A percentile compares a stretch with the other conserved stretches of the same genome.
Evolutionary conservation across 2,113 vertebrate genomes (phyloP).

Genomic region (Formicarius rufipectus): DNA sequence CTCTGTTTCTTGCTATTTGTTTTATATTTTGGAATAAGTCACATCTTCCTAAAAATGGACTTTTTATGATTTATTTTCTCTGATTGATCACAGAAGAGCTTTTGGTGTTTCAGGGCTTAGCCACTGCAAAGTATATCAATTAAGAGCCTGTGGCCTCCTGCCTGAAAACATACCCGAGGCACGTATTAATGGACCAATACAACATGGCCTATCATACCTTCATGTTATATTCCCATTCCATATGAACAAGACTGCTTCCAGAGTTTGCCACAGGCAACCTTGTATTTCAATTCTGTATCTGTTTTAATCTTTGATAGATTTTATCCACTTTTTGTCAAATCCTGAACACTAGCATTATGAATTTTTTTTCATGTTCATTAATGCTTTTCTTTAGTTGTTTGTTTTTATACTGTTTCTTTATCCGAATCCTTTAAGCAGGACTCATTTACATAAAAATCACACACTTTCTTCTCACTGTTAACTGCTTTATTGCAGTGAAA

Average conservation of each 20-base stretch:
- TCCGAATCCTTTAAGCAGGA: background rate
- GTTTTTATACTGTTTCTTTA: background rate
- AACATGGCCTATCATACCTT: slow-evolving; percentile 41
- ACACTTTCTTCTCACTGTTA: background rate
- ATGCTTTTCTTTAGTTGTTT: background rate
- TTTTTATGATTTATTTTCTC: background rate
- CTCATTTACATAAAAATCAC: background rate
- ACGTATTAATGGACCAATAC: slow-evolving; percentile 57
- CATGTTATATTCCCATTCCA: slow-evolving; percentile 39
- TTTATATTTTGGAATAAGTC: background rate
- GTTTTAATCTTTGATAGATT: slow-evolving; percentile 54
- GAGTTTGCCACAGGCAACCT: slow-evolving; percentile 50
- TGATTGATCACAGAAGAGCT: slow-evolving; percentile 31
- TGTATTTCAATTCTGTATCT: slow-evolving; percentile 45
- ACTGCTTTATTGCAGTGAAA: background rate
- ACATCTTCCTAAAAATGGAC: background rate
- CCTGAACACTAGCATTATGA: background rate
- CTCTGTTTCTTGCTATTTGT: background rate
- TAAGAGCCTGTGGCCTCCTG: slow-evolving; percentile 52
- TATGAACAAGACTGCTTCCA: slow-evolving; percentile 34
- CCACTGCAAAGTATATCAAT: slow-evolving; percentile 29
- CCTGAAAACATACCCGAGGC: slow-evolving; percentile 53
- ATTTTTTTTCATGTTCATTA: slow-evolving; percentile 15
- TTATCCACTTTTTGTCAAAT: slow-evolving; percentile 46
- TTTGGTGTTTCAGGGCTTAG: slow-evolving; percentile 32